phyloP scores from a whole-genome alignment of 2,113 vertebrate species.

The Cyprinus carpio region DNA sequence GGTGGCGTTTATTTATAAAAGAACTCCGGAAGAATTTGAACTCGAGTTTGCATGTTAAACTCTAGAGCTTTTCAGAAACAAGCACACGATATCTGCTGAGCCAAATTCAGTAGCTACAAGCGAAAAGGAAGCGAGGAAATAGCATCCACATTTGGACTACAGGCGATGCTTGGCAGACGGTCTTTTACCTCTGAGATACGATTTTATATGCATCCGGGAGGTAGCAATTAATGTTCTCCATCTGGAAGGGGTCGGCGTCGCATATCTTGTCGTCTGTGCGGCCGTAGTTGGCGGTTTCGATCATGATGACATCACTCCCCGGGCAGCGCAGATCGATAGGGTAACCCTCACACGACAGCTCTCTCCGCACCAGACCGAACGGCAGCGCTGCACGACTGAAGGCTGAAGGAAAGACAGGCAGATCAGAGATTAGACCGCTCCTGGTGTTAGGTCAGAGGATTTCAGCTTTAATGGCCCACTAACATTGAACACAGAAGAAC shows the following conservation, averaged over 20 bases:
- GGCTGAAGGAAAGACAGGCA: slow-evolving; percentile 20
- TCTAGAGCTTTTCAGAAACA: not conserved
- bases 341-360: slow-evolving; percentile 96
- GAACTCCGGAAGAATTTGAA: not conserved
- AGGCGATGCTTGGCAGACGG: slow-evolving; percentile 44
- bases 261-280: slow-evolving; percentile 98
- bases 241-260: slow-evolving; percentile 98
- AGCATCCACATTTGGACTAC: slow-evolving; percentile 46
- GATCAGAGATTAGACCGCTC: not conserved
- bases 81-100: not conserved
- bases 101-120: slow-evolving; percentile 11
- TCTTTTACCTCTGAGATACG: slow-evolving; percentile 94
- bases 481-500: not conserved
- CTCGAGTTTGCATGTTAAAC: not conserved
- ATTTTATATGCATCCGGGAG: slow-evolving; percentile 99
- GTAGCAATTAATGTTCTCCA: slow-evolving; percentile 99
- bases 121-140: slow-evolving; percentile 46
- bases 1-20: slow-evolving; percentile 16
- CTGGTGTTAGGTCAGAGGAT: not conserved
- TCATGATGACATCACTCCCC: slow-evolving; percentile 98
- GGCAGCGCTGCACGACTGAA: slow-evolving; percentile 93
- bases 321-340: slow-evolving; percentile 97
- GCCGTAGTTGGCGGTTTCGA: slow-evolving; percentile 97
- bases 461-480: not conserved
- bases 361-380: slow-evolving; percentile 92